A percentile compares a stretch with the other conserved stretches of the same genome.
These are phyloP conservation scores for Perca schrenkii DNA, from an alignment of 2,113 vertebrate genomes.

Conservation along the genomic window DNA sequence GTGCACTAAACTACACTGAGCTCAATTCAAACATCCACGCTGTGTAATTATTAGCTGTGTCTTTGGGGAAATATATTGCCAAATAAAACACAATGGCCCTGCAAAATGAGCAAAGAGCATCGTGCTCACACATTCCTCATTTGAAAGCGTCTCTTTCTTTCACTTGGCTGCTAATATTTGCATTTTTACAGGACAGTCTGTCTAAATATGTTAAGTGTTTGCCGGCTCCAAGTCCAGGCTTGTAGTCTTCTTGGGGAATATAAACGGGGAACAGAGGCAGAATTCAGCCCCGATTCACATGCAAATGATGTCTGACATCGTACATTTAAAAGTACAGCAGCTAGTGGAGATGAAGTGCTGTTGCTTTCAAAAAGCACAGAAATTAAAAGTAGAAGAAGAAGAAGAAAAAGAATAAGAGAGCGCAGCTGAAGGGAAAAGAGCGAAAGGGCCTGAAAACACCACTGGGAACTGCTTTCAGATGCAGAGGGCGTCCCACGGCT, in stretches of 20 bases:
- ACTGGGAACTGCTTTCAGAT: slow-evolving; percentile 81
- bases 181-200: slow-evolving; percentile 14
- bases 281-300: slow-evolving; percentile 42
- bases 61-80: neutral
- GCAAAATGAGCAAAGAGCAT: neutral
- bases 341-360: slow-evolving; percentile 38
- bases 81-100: neutral
- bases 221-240: slow-evolving; percentile 6
- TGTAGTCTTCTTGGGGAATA: slow-evolving; percentile 7
- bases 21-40: neutral
- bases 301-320: slow-evolving; percentile 16
- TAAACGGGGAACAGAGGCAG: slow-evolving; percentile 17
- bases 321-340: slow-evolving; percentile 21
- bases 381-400: slow-evolving; percentile 25
- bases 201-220: slow-evolving; percentile 43
- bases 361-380: slow-evolving; percentile 5
- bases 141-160: neutral
- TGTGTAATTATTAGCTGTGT: slow-evolving; percentile 21
- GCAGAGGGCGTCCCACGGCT: slow-evolving; percentile 75
- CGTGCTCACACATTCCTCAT: neutral
- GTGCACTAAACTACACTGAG: neutral
- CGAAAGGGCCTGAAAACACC: slow-evolving; percentile 51
- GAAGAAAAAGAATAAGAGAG: slow-evolving; percentile 15
- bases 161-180: slow-evolving; percentile 34
- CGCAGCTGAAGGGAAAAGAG: slow-evolving; percentile 35